Percentiles rank a stretch among this genome's conserved stretches.
These are phyloP conservation scores for Limanda limanda DNA, from an alignment of 2,113 vertebrate species.

Conservation along the genomic window DNA sequence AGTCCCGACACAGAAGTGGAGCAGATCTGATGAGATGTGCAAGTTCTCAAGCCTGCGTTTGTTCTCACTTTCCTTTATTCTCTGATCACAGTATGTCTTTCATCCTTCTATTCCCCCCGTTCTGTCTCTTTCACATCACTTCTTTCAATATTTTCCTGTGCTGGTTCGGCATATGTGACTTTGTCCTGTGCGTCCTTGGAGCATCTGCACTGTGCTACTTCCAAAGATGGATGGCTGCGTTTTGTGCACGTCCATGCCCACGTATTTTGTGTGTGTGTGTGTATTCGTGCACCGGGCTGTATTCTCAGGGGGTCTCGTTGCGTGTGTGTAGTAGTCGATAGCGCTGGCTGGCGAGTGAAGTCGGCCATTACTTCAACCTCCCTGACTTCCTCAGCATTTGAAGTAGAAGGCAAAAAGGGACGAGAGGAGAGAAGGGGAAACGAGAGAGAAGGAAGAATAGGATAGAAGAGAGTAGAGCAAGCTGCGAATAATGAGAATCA, in stretches of 20 bases:
- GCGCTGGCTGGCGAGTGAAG: slow-evolving; percentile 50
- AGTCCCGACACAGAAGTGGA: slow-evolving; percentile 50
- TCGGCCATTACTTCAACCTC: slow-evolving; percentile 60
- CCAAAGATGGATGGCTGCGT: slow-evolving; percentile 37
- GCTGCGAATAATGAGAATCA: not conserved
- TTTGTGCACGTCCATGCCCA: not conserved
- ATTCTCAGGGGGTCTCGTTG: slow-evolving; percentile 25
- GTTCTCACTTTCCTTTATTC: slow-evolving; percentile 26
- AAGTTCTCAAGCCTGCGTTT: slow-evolving; percentile 44
- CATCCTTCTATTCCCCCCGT: slow-evolving; percentile 10
- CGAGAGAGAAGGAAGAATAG: not conserved
- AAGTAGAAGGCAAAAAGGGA: slow-evolving; percentile 36
- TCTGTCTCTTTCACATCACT: not conserved
- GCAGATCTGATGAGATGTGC: slow-evolving; percentile 52
- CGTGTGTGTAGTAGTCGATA: slow-evolving; percentile 42
- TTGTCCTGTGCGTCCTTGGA: slow-evolving; percentile 41
- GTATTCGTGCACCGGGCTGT: not conserved
- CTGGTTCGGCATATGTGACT: slow-evolving; percentile 18
- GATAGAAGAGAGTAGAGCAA: not conserved
- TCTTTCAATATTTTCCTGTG: not conserved
- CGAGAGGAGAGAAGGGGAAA: not conserved
- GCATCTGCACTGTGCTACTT: slow-evolving; percentile 34
- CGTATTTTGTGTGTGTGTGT: not conserved
- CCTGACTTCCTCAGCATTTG: slow-evolving; percentile 33
- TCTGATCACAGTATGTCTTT: not conserved